phyloP scores from a whole-genome alignment of 2,113 vertebrate genomes.

The Mesoclemmys tuberculata region DNA sequence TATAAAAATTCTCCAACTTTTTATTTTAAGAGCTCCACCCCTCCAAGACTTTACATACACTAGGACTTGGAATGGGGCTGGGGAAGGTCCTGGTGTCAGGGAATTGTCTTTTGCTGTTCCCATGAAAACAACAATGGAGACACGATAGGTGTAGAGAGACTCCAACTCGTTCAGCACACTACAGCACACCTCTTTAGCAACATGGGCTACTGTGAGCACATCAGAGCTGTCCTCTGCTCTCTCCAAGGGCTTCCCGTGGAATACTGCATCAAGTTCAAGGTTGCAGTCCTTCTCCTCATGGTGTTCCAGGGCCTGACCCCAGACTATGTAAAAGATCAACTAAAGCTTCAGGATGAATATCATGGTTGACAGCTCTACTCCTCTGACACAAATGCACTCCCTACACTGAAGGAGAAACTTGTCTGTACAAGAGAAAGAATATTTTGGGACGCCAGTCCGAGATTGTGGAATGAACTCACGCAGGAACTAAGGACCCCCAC shows the following conservation, averaged over 20 bases:
- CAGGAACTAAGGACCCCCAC: not conserved
- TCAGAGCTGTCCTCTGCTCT: not conserved
- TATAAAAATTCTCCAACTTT: not conserved
- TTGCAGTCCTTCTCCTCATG: not conserved
- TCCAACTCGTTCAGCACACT: not conserved
- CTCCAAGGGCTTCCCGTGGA: not conserved
- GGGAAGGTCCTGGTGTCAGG: not conserved
- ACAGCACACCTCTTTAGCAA: not conserved
- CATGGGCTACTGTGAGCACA: not conserved
- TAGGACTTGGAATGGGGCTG: not conserved
- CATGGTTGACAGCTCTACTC: not conserved
- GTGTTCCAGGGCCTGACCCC: accelerated
- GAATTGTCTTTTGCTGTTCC: not conserved
- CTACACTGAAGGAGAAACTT: not conserved
- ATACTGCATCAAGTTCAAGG: not conserved
- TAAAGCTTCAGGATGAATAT: not conserved
- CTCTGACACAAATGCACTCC: not conserved
- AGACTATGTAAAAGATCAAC: not conserved
- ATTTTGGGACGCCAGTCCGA: not conserved
- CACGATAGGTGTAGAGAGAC: not conserved
- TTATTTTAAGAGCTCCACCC: not conserved
- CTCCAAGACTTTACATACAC: not conserved
- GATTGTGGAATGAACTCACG: not conserved
- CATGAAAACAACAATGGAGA: not conserved
- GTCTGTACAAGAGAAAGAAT: not conserved